A percentile compares a stretch with the other conserved stretches of the same genome.
These are phyloP conservation scores for Zaprionus tsacasi DNA, from an alignment of 1,140 invertebrate species.

Conservation along the genomic window DNA sequence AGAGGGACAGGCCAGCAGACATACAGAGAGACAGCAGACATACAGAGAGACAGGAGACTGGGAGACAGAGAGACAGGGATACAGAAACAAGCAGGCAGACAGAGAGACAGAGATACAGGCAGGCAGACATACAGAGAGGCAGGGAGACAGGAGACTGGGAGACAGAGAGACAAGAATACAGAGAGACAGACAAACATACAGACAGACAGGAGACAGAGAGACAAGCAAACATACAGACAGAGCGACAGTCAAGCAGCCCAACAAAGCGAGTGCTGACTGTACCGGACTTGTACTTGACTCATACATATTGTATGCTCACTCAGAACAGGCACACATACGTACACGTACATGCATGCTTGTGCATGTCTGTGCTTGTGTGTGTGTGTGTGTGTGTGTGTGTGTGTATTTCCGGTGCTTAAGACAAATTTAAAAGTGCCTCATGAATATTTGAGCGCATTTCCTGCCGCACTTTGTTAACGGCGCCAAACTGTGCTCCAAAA, in stretches of 20 bases:
- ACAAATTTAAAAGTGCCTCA: slow-evolving; percentile 79
- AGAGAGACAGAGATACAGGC: too few relatives aligned
- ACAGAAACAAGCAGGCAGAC: too few relatives aligned
- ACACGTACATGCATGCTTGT: neutral
- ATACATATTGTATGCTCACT: slow-evolving; percentile 66
- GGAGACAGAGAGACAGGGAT: too few relatives aligned
- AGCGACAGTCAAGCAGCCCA: slow-evolving; percentile 15
- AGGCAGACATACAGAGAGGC: too few relatives aligned
- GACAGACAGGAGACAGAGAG: neutral
- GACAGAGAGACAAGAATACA: too few relatives aligned
- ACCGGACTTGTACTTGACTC: slow-evolving; percentile 33
- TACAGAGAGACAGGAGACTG: too few relatives aligned
- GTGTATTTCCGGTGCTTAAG: slow-evolving; percentile 81
- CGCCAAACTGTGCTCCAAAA: slow-evolving; percentile 39
- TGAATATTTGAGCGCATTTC: slow-evolving; percentile 75
- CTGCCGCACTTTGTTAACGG: slow-evolving; percentile 52
- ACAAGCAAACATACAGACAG: too few relatives aligned
- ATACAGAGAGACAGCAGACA: too few relatives aligned
- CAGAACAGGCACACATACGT: slow-evolving; percentile 53
- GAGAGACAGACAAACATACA: neutral
- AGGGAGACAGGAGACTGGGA: too few relatives aligned
- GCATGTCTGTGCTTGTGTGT: neutral
- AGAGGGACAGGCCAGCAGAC: too few relatives aligned
- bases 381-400: slow-evolving; percentile 33
- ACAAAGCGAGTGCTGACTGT: slow-evolving; percentile 62